phyloP scores from a whole-genome alignment of 2,113 vertebrate genomes.

The Ailuropoda melanoleuca region DNA sequence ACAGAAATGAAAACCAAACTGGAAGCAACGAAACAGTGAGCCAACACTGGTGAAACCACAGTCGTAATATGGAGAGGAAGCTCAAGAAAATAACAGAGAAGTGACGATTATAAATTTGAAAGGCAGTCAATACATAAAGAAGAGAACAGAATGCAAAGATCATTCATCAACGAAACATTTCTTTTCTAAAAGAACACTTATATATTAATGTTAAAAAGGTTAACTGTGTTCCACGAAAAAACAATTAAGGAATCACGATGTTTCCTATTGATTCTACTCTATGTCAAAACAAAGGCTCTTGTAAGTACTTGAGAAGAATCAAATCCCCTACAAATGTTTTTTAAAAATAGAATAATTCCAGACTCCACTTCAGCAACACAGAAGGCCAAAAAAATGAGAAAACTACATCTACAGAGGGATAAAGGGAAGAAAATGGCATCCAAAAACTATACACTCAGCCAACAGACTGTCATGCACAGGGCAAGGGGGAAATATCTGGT shows the following conservation, averaged over 20 bases:
- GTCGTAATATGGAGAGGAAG: background rate
- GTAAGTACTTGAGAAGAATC: background rate
- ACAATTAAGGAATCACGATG: background rate
- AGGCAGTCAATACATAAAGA: background rate
- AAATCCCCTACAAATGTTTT: background rate
- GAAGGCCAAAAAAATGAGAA: background rate
- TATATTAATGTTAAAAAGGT: background rate
- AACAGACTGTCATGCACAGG: background rate
- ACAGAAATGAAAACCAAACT: background rate
- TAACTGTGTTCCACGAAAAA: background rate
- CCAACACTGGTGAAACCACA: background rate
- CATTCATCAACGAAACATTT: background rate
- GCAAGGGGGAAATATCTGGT: background rate
- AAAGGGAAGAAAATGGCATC: background rate
- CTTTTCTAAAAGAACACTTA: background rate
- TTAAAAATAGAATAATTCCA: background rate
- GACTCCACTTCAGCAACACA: background rate
- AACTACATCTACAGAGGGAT: background rate
- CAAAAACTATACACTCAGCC: background rate
- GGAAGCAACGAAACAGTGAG: background rate
- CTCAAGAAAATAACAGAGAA: background rate
- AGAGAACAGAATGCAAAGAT: background rate
- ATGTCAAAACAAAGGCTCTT: background rate
- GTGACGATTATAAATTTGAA: background rate
- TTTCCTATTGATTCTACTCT: background rate